Percentiles rank a stretch among this genome's conserved stretches.
Conservation (phyloP, 1,140 invertebrate species). For the Meloidogyne chitwoodi region DNA sequence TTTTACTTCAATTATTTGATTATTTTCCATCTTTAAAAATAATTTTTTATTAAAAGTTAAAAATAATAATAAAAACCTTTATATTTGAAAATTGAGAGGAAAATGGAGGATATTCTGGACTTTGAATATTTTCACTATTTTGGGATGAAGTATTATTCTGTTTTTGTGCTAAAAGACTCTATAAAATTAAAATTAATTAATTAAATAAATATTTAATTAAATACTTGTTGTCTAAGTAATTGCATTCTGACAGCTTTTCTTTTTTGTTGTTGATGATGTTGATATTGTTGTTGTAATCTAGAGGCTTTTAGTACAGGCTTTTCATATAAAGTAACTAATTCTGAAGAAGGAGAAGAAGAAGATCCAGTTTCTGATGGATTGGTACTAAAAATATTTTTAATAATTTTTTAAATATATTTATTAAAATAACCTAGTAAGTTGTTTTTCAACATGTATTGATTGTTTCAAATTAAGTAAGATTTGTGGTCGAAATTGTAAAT, state of each 20-base stretch:
- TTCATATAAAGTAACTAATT: constrained; percentile 8
- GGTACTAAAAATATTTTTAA: neutral
- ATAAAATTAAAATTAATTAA: constrained; percentile 6
- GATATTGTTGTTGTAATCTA: constrained; percentile 32
- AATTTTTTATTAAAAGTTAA: neutral
- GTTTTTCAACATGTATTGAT: constrained; percentile 49
- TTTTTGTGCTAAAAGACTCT: constrained; percentile 39
- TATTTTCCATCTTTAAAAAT: neutral
- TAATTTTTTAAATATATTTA: neutral
- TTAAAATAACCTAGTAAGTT: constrained; percentile 21
- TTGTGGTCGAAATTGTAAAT: constrained; percentile 52
- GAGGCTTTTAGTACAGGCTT: constrained; percentile 47
- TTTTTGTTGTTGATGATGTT: constrained; percentile 42
- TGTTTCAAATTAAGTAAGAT: constrained; percentile 49
- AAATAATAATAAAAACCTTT: neutral
- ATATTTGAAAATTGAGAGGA: constrained; percentile 1
- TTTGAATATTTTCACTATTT: neutral
- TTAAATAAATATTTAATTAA: neutral
- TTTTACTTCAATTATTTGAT: neutral
- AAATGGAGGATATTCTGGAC: neutral
- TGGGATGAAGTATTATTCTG: constrained; percentile 20
- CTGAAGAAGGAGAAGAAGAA: neutral
- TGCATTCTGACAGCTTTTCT: constrained; percentile 42
- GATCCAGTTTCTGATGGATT: neutral
- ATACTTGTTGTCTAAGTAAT: constrained; percentile 40